Base-by-base conservation (phyloP, 2,113 vertebrate species). In the Periophthalmodon schlosseri region DNA sequence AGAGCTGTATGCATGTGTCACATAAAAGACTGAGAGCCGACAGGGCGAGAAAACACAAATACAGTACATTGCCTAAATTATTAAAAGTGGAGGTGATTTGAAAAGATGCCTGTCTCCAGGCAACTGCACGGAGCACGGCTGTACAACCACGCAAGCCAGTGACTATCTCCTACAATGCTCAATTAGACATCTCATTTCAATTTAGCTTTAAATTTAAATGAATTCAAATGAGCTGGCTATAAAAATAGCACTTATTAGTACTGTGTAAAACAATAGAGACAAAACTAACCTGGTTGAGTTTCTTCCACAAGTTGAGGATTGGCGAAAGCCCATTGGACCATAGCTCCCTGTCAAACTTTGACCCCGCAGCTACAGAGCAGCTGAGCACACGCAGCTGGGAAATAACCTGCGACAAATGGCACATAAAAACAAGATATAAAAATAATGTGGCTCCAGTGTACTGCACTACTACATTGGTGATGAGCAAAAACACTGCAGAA, bases 321-420 rank as follows among this genome's bases (percentile, higher is more conserved):
- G 97, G 97, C 69, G 97, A 98, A 68, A 99, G 95, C 68, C 97
- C 96, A 77, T 93, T 94, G 8, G 96, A 96, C 97, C 98, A 99
- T 74, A 99, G 91, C 90, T 99, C 97, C 88, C 97, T 93, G 86
- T 99, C 97, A 78, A 99, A 99, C 91, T 96, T 99, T 81, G 94
- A 96, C 68, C 95, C 97, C 34, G 96, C 93, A 46, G 95, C 94
- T 54, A 96, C 93, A 0, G 95, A 95, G 73, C 96, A 95, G 82
- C 95, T 96, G 75, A 99, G 87, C 73, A 97, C 93, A 76, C 95
- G 95, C 80, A 99, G 94, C 73, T 98, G 96, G 69, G 96, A 97
- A 93, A 99, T 97, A 12, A 99, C 97, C 97, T 99, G 84, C 15
- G 28, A 77, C 16, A 23, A 47, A 28, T 76, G 63, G 18, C 8